These are phyloP conservation scores for Astur gentilis DNA, from an alignment of 2,113 vertebrate species.

Conservation along the genomic window DNA sequence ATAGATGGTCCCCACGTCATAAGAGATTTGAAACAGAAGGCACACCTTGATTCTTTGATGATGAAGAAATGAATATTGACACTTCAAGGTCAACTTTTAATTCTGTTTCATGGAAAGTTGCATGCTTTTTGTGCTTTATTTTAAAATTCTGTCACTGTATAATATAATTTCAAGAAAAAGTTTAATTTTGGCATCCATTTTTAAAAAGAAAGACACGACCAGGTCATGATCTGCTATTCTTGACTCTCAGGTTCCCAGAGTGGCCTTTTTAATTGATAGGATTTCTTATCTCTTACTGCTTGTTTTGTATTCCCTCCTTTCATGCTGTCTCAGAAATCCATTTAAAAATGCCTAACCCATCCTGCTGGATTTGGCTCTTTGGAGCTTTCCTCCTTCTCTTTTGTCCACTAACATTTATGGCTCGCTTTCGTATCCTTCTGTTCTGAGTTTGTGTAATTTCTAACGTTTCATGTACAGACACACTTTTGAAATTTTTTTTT, in stretches of 20 bases:
- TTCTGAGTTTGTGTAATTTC: background rate
- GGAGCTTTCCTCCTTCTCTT: background rate
- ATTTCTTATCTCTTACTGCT: background rate
- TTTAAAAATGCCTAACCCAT: background rate
- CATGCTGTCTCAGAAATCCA: background rate
- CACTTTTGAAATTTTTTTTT: background rate
- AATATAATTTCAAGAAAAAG: background rate
- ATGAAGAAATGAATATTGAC: background rate
- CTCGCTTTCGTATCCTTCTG: background rate
- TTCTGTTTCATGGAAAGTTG: background rate
- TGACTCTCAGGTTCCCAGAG: background rate
- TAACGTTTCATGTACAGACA: background rate
- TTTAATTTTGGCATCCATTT: background rate
- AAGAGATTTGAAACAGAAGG: background rate
- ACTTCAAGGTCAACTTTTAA: background rate
- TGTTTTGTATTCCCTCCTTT: background rate
- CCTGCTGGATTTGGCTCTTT: background rate
- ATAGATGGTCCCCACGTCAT: accelerated
- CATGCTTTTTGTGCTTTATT: background rate
- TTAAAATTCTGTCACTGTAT: background rate
- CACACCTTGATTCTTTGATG: background rate
- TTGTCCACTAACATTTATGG: background rate
- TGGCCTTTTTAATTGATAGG: background rate
- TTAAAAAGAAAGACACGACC: background rate
- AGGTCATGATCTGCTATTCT: background rate